Evolutionary conservation across 2,888 invertebrate species (phyloP), one percentile per base, ranked within the genome.

Genomic region (Megamerina dolium): DNA sequence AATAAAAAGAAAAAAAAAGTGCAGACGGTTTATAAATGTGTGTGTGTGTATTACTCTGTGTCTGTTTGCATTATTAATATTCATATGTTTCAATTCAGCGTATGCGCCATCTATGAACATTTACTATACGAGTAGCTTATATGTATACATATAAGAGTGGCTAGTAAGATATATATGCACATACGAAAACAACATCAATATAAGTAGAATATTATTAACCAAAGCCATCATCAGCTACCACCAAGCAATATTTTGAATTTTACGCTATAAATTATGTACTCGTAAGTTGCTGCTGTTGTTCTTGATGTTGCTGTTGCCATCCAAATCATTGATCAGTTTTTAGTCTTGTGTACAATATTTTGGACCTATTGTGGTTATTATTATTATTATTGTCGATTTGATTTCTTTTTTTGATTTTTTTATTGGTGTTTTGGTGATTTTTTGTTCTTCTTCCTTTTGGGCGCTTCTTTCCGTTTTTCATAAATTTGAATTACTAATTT

Each of bases 401-500:
- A 31, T 37, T 6, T 19, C 16, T 29, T 16, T 36, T 45, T 36
- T 30, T 29, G 37, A 9, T 13, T 12, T 16, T 17, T 14, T 32
- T 26, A 18, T 16, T 18, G 35, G n/a, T 23, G 10, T 20, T 35
- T 20, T 36, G 20, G n/a, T 35, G 16, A 14, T 18, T 41, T 35
- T 13, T 54, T 53, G 50, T 59, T 59, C 56, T 59, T 19, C 9
- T 13, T 16, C 61, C 9, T 14, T 62, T 61, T 58, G 58, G 61
- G 60, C 58, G 64, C 63, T 64, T 63, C 63, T 64, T 66, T 64
- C 64, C 63, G 64, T 64, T 64, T 64, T 64, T 58, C 63, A 64
- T 66, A 64, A 66, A 66, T 63, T 64, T 63, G 56, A 66, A 63
- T 64, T 66, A 66, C 63, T 63, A 61, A 63, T 63, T 66, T 65